phyloP scores from a whole-genome alignment of 2,888 invertebrate genomes.

The Lochmaea crataegi region DNA sequence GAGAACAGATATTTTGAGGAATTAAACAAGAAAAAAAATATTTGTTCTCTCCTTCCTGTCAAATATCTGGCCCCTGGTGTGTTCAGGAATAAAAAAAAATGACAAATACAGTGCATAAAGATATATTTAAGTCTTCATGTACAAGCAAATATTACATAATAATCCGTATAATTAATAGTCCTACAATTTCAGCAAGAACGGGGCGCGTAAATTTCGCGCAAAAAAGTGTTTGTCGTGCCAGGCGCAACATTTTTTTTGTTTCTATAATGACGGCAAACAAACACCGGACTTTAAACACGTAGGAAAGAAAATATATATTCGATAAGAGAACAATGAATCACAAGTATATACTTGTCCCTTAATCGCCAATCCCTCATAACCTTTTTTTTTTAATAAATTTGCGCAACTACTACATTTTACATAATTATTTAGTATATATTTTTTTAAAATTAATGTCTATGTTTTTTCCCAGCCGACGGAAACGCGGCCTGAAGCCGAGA shows the following conservation, averaged over 20 bases:
- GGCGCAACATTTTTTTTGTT: constrained; percentile 44
- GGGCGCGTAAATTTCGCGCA: constrained; percentile 34
- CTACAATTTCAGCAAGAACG: constrained; percentile 62
- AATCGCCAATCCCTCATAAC: constrained; percentile 62
- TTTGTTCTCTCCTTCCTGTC: not conserved
- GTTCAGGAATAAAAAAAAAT: constrained; percentile 20
- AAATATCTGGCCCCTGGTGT: not conserved
- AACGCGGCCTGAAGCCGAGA: constrained; percentile 46
- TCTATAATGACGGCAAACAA: constrained; percentile 55
- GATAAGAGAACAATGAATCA: constrained; percentile 64
- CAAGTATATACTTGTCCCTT: constrained; percentile 63
- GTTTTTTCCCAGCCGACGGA: constrained; percentile 53
- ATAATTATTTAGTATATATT: constrained; percentile 59
- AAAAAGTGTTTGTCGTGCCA: constrained; percentile 58
- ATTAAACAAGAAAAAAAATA: too few relatives aligned
- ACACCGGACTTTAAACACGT: constrained; percentile 58
- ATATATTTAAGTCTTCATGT: constrained; percentile 83
- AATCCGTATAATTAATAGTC: constrained; percentile 67
- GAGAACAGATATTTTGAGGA: too few relatives aligned
- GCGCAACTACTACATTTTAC: constrained; percentile 61
- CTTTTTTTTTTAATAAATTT: constrained; percentile 44
- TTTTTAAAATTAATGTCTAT: constrained; percentile 58
- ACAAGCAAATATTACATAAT: constrained; percentile 79
- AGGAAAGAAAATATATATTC: constrained; percentile 61
- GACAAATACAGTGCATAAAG: constrained; percentile 75